phyloP scores from a whole-genome alignment of 2,797 vertebrate genomes.

The Phylloscopus collybita region DNA sequence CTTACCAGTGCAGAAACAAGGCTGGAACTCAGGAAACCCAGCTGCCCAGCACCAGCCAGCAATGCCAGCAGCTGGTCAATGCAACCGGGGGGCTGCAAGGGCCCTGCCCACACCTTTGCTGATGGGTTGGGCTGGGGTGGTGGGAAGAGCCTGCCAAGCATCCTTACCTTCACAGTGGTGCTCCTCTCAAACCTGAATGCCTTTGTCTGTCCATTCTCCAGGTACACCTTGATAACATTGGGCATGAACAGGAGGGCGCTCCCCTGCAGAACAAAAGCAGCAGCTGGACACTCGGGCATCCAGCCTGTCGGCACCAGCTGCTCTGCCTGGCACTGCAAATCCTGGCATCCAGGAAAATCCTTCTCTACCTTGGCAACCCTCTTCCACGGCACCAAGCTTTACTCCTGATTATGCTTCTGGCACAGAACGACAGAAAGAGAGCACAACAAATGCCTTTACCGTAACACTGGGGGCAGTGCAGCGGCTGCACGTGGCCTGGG shows the following conservation, averaged over 20 bases:
- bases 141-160: background rate
- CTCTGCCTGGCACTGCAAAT: background rate
- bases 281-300: background rate
- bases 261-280: slow-evolving; percentile 81
- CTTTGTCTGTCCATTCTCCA: slow-evolving; percentile 98
- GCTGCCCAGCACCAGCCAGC: background rate
- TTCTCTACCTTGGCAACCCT: background rate
- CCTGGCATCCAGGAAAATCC: background rate
- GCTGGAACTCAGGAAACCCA: background rate
- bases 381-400: background rate
- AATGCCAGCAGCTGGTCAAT: background rate
- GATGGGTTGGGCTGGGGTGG: background rate
- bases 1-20: background rate
- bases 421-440: background rate
- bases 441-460: background rate
- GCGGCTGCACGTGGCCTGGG: background rate
- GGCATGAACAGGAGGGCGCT: slow-evolving; percentile 96
- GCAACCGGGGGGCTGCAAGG: background rate
- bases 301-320: background rate
- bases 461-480: background rate
- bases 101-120: background rate
- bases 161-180: slow-evolving; percentile 91
- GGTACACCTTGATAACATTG: slow-evolving; percentile 95
- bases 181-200: slow-evolving; percentile 93
- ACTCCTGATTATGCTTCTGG: background rate